Conservation (phyloP, 2,888 invertebrate species). For the Ophraella communa region DNA sequence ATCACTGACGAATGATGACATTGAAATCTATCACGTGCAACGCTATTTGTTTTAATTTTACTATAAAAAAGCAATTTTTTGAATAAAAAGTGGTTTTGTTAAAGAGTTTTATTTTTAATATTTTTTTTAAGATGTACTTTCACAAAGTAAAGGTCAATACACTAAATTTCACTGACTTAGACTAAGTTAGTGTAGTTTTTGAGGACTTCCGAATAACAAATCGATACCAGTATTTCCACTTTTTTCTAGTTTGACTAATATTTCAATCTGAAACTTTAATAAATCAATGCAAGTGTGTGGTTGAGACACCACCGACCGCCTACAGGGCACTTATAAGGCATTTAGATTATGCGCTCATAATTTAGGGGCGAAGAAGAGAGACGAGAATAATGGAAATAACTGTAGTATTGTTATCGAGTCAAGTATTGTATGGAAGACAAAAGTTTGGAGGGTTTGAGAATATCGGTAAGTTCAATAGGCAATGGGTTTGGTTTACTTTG, state of each 20-base stretch:
- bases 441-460: slow-evolving; percentile 8
- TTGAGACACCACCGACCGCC: background rate
- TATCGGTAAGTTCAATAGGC: background rate
- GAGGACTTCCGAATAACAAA: background rate
- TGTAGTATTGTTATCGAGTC: slow-evolving; percentile 7
- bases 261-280: background rate
- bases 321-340: slow-evolving; percentile 11
- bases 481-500: background rate
- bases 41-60: no score
- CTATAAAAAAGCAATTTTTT: no score
- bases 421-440: slow-evolving; percentile 7
- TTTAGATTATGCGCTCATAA: slow-evolving; percentile 18
- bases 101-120: no score
- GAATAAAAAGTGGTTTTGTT: no score
- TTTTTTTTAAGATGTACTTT: no score
- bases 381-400: background rate
- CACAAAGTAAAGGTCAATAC: no score
- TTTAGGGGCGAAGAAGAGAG: background rate
- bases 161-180: no score
- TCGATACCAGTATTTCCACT: background rate
- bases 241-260: background rate
- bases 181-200: background rate
- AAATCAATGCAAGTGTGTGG: slow-evolving; percentile 4
- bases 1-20: no score
- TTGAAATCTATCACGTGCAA: no score